phyloP scores from a whole-genome alignment of 2,888 invertebrate genomes.

The Tenthredo amoena region DNA sequence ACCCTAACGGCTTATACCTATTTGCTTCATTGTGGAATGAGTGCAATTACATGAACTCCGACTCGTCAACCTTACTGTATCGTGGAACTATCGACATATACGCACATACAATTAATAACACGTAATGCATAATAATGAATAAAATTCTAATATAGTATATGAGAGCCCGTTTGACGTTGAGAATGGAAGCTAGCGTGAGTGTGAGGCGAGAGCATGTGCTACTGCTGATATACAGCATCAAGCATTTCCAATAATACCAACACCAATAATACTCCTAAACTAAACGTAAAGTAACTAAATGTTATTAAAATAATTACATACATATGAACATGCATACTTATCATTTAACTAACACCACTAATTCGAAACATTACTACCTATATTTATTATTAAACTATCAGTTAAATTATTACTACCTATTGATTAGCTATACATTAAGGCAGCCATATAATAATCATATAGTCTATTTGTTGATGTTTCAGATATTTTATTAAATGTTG shows the following conservation, averaged over 20 bases:
- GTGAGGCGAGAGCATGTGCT: conserved; percentile 54
- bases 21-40: not conserved
- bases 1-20: not conserved
- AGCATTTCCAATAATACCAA: conserved; percentile 73
- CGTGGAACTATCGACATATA: conserved; percentile 23
- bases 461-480: conserved; percentile 77
- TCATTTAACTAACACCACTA: conserved; percentile 60
- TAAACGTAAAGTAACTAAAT: conserved; percentile 61
- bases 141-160: conserved; percentile 21
- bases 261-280: conserved; percentile 68
- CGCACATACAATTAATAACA: conserved; percentile 40
- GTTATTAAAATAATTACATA: conserved; percentile 61
- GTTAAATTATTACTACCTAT: conserved; percentile 64
- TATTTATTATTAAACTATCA: conserved; percentile 57
- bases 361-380: conserved; percentile 55
- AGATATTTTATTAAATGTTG: conserved; percentile 77
- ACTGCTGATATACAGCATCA: conserved; percentile 60
- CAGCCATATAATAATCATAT: conserved; percentile 74
- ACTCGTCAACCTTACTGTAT: conserved; percentile 42
- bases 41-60: not conserved
- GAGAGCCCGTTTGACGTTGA: conserved; percentile 39
- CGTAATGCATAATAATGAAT: conserved; percentile 46
- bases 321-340: conserved; percentile 62
- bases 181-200: conserved; percentile 41
- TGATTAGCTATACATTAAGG: conserved; percentile 72